Conservation (phyloP, 2,888 invertebrate species). For the Acholoe squamosa region DNA sequence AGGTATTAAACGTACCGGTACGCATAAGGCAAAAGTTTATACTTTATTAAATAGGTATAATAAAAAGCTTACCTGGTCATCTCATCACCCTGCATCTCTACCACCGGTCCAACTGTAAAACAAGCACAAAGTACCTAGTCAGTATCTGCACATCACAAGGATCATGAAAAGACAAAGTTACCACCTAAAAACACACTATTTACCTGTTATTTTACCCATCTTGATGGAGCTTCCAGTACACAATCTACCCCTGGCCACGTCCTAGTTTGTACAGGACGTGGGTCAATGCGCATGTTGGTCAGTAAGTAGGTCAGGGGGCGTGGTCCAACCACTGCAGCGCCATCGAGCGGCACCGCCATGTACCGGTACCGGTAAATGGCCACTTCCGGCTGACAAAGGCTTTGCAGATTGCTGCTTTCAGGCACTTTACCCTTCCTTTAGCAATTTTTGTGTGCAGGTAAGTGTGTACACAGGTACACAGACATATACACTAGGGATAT, state of each 20-base stretch:
- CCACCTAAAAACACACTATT: constrained; percentile 3
- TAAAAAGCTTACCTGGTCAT: constrained; percentile 85
- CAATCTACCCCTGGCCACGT: not conserved
- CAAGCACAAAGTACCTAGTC: constrained; percentile 10
- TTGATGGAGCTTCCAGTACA: constrained; percentile 43
- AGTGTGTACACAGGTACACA: too few species aligned
- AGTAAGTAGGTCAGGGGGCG: not conserved
- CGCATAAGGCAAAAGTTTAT: too few species aligned
- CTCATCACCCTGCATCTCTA: constrained; percentile 85
- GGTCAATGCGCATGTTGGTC: constrained; percentile 59
- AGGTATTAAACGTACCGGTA: too few species aligned
- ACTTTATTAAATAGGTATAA: too few species aligned
- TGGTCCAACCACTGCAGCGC: too few species aligned
- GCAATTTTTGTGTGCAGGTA: too few species aligned
- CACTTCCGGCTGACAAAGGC: too few species aligned
- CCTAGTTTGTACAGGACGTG: not conserved
- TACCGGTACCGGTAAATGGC: too few species aligned
- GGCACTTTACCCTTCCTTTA: too few species aligned
- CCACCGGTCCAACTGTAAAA: constrained; percentile 82
- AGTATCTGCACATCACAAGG: not conserved
- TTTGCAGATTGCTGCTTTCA: too few species aligned
- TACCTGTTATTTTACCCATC: constrained; percentile 71
- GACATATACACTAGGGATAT: too few species aligned
- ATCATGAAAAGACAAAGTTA: not conserved
- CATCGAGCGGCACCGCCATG: too few species aligned